Base-by-base conservation (phyloP, 2,113 vertebrate species). In the Dipodomys spectabilis region DNA sequence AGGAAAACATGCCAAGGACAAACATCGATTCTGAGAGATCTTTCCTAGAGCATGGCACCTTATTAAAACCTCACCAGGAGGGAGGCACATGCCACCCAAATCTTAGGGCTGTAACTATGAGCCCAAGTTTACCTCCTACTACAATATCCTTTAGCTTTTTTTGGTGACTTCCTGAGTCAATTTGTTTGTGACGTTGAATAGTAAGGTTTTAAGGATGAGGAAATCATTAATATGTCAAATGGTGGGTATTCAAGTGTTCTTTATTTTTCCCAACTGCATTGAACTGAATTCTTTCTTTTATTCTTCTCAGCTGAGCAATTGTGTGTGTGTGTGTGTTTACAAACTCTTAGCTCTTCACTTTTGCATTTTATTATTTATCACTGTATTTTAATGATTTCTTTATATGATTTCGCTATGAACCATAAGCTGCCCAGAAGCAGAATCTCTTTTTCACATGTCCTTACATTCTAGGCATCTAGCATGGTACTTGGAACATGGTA, bases 1-100 rank as follows among this genome's bases (percentile, higher is more conserved):
- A 77, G 88, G 83, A 96, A 93, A 96, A 92, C 87, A 90, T 88
- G 75, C 82, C 95, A 95, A 92, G 91, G 95, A 94, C 92, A 96
- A 95, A 95, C 88, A 96, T 2, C 7, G 75, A 91, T 88, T 86
- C 69, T 30, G 71, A 74, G 68, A 72, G 85, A 19, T 35, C 49
- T 72, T 78, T 90, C 78, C 25, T 57, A 92, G 79, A 94, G 32
- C 23, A 32, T 13, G 22, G 72, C 25, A 44, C 72, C 87, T 93
- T 79, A 57, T 28, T 81, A 60, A 93, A 91, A 28, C 72, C 53
- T 81, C 65, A 22, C 78, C 0, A 1, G 53, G 16, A 57, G 53
- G 53, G 39, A 9, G 65, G 16, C 15, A 57, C 39, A 64, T 32
- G 20, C 64, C 68, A 11, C 13, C 22, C 20, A 73, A 20, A 27